Conservation (phyloP, 2,888 invertebrate species). For the Amiota minor region DNA sequence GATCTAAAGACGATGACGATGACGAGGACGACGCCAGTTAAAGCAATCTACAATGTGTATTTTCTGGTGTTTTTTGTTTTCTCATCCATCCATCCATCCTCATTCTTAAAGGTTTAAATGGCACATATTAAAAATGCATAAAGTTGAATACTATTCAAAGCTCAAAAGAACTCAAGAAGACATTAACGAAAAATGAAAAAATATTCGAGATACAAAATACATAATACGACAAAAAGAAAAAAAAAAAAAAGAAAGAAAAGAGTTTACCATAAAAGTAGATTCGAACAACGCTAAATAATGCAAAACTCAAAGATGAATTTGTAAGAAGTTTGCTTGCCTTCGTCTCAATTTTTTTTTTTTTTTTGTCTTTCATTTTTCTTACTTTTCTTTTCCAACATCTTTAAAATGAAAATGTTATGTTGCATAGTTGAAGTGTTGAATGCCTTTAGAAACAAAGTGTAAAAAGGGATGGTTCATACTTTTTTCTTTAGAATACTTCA, state of each 20-base stretch:
- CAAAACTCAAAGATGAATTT: slow-evolving; percentile 18
- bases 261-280: slow-evolving; percentile 18
- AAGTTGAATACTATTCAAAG: slow-evolving; percentile 11
- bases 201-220: too few relatives aligned
- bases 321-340: neutral
- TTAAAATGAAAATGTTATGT: too few relatives aligned
- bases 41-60: too few relatives aligned
- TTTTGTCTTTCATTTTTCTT: neutral
- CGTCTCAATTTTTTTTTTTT: neutral
- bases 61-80: too few relatives aligned
- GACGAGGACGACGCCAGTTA: too few relatives aligned
- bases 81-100: too few relatives aligned
- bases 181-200: neutral
- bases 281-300: slow-evolving; percentile 21
- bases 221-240: too few relatives aligned
- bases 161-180: slow-evolving; percentile 11
- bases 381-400: neutral
- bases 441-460: too few relatives aligned
- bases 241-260: neutral
- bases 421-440: too few relatives aligned
- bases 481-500: too few relatives aligned
- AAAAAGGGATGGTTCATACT: too few relatives aligned
- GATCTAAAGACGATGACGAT: too few relatives aligned
- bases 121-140: slow-evolving; percentile 15
- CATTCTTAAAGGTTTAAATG: slow-evolving; percentile 14